These are phyloP conservation scores for Macrosoma leucophasiata DNA, from an alignment of 2,888 invertebrate species.

Conservation along the genomic window DNA sequence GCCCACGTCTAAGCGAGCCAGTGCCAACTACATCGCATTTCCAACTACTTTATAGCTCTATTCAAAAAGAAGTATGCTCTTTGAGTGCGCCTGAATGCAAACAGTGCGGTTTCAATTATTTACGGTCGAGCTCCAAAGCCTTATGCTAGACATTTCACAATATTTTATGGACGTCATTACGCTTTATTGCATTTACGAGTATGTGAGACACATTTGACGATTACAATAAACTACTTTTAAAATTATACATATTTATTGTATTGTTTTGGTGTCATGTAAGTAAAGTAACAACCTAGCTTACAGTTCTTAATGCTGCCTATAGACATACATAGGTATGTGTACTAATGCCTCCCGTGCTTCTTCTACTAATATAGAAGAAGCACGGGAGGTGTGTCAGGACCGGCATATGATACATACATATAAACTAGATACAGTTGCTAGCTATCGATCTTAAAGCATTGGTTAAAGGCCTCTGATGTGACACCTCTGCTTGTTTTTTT, in stretches of 20 bases:
- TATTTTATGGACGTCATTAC: slow-evolving; percentile 23
- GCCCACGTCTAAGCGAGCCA: slow-evolving; percentile 32
- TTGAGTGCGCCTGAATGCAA: slow-evolving; percentile 57
- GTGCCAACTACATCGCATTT: slow-evolving; percentile 30
- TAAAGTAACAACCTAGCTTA: no score
- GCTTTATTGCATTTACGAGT: slow-evolving; percentile 14
- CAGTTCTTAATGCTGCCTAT: no score
- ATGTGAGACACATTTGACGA: slow-evolving; percentile 14
- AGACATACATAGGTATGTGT: no score
- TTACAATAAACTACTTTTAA: slow-evolving; percentile 16
- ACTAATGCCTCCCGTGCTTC: no score
- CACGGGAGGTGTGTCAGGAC: no score
- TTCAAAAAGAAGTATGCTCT: slow-evolving; percentile 54
- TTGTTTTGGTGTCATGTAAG: no score
- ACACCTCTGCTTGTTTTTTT: no score
- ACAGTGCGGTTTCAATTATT: slow-evolving; percentile 63
- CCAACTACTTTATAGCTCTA: slow-evolving; percentile 54
- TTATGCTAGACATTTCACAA: slow-evolving; percentile 29
- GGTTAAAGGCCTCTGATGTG: no score
- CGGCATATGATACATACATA: no score
- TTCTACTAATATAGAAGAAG: no score
- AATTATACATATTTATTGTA: neutral
- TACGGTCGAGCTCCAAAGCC: slow-evolving; percentile 43
- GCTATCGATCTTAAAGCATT: no score
- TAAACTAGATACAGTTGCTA: no score